Percentiles rank a stretch among this genome's conserved stretches.
Conservation (phyloP, 2,797 vertebrate genomes). For the Poeciliopsis infans region DNA sequence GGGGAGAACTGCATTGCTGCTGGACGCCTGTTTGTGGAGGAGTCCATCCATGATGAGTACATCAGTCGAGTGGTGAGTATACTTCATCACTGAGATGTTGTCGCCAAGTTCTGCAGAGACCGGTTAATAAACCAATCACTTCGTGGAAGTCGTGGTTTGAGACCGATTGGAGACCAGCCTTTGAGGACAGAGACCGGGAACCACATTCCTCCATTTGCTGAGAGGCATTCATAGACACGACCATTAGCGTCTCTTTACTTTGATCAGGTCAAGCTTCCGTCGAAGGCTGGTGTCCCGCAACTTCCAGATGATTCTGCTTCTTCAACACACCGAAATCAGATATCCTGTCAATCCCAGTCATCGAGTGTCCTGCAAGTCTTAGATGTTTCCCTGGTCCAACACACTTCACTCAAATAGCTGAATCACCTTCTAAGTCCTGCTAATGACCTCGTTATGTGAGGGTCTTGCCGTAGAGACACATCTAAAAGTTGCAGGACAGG, state of each 20-base stretch:
- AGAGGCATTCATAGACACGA: background rate
- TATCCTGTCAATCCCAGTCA: background rate
- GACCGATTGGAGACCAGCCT: background rate
- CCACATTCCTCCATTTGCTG: background rate
- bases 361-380: too few relatives aligned
- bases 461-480: too few relatives aligned
- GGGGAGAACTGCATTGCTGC: conserved; percentile 99
- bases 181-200: background rate
- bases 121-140: too few relatives aligned
- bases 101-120: background rate
- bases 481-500: too few relatives aligned
- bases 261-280: background rate
- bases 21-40: conserved; percentile 94
- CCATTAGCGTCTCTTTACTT: background rate
- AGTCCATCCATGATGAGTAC: conserved; percentile 94
- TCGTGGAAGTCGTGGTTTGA: background rate
- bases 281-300: background rate
- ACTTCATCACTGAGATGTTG: background rate
- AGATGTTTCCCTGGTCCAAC: too few relatives aligned
- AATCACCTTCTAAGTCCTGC: too few relatives aligned
- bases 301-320: background rate
- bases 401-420: too few relatives aligned
- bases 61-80: conserved; percentile 90
- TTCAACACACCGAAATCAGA: background rate
- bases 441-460: too few relatives aligned